Percentiles rank a stretch among this genome's conserved stretches.
Conservation (phyloP, 1,140 invertebrate genomes). For the Globodera ellingtonae region DNA sequence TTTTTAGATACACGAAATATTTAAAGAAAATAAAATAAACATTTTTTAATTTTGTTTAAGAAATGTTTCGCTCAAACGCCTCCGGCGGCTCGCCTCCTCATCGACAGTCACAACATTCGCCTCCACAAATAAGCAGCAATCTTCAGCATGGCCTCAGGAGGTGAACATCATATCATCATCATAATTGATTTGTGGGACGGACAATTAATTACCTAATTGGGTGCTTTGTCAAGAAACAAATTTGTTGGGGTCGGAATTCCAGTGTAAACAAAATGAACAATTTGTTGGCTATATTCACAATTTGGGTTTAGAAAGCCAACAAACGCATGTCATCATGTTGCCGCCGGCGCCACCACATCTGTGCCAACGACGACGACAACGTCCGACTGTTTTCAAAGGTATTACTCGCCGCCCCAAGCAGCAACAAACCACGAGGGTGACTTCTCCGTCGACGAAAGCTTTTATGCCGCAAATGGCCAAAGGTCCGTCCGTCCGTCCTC, state of each 20-base stretch:
- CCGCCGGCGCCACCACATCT: slow-evolving; percentile 30
- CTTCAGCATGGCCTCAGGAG: background rate
- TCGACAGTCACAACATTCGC: background rate
- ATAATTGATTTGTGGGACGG: background rate
- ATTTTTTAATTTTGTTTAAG: background rate
- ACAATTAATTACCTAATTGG: no score
- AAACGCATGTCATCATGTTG: background rate
- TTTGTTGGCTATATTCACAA: background rate
- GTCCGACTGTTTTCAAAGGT: slow-evolving; percentile 29
- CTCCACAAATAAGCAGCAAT: background rate
- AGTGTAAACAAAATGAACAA: background rate
- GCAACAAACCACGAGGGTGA: slow-evolving; percentile 51
- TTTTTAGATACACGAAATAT: no score
- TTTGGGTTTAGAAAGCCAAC: background rate
- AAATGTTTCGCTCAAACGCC: background rate
- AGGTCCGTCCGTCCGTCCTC: slow-evolving; percentile 7
- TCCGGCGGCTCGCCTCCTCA: background rate
- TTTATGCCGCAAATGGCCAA: slow-evolving; percentile 55
- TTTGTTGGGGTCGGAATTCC: background rate
- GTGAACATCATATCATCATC: background rate
- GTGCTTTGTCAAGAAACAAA: no score
- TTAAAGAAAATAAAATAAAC: no score
- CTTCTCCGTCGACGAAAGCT: slow-evolving; percentile 60
- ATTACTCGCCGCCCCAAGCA: slow-evolving; percentile 7
- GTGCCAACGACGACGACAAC: background rate